These are phyloP conservation scores for Lasiurus borealis DNA, from an alignment of 2,113 vertebrate genomes.

Conservation along the genomic window DNA sequence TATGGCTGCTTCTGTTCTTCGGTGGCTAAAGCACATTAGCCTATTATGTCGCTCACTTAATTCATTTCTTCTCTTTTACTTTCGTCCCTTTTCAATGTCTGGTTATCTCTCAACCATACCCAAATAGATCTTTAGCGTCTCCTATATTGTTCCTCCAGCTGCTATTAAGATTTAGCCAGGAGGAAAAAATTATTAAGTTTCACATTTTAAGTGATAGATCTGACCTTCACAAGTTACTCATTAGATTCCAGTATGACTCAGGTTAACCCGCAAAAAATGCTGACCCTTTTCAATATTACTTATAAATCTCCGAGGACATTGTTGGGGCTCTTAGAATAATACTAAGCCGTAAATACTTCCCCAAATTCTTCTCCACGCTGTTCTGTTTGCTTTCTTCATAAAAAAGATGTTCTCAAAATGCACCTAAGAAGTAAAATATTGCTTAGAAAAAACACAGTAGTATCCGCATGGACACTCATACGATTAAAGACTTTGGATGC, in stretches of 20 bases:
- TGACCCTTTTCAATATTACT: not conserved
- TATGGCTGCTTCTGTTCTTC: conserved; percentile 73
- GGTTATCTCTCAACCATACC: conserved; percentile 60
- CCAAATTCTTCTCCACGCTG: not conserved
- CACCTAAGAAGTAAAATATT: not conserved
- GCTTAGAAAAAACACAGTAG: not conserved
- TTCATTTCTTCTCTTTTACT: conserved; percentile 56
- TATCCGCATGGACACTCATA: not conserved
- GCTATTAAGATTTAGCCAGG: not conserved
- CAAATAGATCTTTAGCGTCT: conserved; percentile 21
- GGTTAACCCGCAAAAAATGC: not conserved
- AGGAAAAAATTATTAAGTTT: conserved; percentile 26
- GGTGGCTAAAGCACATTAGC: conserved; percentile 71
- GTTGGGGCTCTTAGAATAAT: not conserved
- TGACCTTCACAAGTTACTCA: not conserved
- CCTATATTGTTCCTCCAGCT: not conserved
- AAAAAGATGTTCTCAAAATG: not conserved
- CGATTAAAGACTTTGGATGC: not conserved
- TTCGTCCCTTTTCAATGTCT: not conserved
- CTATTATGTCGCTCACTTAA: conserved; percentile 75
- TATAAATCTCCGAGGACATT: conserved; percentile 4
- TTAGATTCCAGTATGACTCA: not conserved
- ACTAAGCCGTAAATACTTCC: not conserved
- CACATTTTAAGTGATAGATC: not conserved
- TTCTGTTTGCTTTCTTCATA: conserved; percentile 22